Evolutionary conservation across 2,888 invertebrate genomes (phyloP).

Genomic region (Tetragnatha montana): DNA sequence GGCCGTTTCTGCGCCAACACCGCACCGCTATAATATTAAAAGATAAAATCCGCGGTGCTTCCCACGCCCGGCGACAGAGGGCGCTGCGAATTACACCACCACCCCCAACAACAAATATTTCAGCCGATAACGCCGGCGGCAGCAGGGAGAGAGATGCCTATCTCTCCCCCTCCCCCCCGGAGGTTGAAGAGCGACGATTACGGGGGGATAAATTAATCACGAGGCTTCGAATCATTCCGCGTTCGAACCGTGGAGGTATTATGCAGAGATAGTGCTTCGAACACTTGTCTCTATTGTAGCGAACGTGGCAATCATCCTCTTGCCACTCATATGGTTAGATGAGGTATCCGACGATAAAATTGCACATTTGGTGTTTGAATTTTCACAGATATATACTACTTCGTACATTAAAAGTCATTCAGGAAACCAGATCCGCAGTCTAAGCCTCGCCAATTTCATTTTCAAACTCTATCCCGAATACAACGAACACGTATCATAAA

Average conservation of each 20-base stretch:
- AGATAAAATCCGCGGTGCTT: background rate
- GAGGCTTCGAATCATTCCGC: background rate
- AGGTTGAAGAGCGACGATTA: background rate
- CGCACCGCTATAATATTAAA: background rate
- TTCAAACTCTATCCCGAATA: no score
- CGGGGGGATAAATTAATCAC: background rate
- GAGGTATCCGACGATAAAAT: no score
- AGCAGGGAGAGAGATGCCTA: background rate
- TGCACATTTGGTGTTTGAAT: no score
- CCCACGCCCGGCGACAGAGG: background rate
- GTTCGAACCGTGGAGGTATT: background rate
- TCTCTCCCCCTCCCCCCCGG: background rate
- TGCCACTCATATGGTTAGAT: no score
- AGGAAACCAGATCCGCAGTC: no score
- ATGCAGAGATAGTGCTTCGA: no score
- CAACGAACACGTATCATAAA: no score
- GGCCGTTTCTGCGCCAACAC: background rate
- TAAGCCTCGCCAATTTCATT: no score
- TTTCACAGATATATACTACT: no score
- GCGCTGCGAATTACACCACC: background rate
- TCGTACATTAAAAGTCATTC: no score
- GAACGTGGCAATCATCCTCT: no score
- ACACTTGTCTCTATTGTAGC: no score
- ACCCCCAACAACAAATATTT: background rate
- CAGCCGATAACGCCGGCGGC: background rate